Percentiles rank a stretch among this genome's conserved stretches.
Conservation (phyloP, 2,888 invertebrate genomes). For the Hyppa rectilinea region DNA sequence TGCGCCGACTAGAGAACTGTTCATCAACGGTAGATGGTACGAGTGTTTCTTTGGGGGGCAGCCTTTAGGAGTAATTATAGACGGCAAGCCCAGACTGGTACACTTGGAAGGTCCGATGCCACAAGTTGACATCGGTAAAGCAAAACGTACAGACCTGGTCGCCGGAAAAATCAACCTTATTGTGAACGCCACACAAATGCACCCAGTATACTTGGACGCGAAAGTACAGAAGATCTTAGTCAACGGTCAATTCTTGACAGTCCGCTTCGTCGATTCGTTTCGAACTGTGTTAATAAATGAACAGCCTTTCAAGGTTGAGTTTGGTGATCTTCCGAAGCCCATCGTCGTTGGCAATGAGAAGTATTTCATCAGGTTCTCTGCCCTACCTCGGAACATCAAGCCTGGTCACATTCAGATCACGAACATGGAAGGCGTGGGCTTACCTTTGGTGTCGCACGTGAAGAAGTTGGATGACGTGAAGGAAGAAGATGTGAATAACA, state of each 20-base stretch:
- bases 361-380: conserved; percentile 95
- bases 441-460: conserved; percentile 61
- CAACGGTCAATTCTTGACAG: conserved; percentile 93
- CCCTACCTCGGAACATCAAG: conserved; percentile 93
- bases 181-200: conserved; percentile 94
- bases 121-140: conserved; percentile 96
- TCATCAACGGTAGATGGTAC: conserved; percentile 96
- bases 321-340: conserved; percentile 96
- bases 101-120: conserved; percentile 98
- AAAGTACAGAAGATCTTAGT: conserved; percentile 95
- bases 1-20: conserved; percentile 97
- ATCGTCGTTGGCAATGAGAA: conserved; percentile 94
- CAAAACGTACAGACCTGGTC: conserved; percentile 94
- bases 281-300: conserved; percentile 95
- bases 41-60: conserved; percentile 98
- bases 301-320: conserved; percentile 94
- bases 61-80: conserved; percentile 95
- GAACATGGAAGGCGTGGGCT: conserved; percentile 92
- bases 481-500: conserved; percentile 66
- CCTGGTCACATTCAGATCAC: conserved; percentile 93
- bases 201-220: conserved; percentile 95
- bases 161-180: conserved; percentile 96
- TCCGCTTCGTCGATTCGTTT: conserved; percentile 95
- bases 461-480: conserved; percentile 66
- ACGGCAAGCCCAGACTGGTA: conserved; percentile 94